phyloP scores from a whole-genome alignment of 2,113 vertebrate species.

The Pteruthius melanotis region DNA sequence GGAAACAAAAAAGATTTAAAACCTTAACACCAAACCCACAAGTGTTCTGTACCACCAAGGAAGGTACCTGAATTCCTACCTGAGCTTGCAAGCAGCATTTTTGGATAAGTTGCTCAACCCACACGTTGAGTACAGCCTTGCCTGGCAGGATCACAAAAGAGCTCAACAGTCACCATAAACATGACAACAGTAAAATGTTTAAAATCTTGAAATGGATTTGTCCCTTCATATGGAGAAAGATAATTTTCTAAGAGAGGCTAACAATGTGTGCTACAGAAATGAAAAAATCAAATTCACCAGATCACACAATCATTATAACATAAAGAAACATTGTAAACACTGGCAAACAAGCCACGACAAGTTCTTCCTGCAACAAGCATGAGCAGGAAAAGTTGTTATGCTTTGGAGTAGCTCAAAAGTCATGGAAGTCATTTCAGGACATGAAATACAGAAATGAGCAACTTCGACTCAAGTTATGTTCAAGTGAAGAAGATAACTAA shows the following conservation, averaged over 20 bases:
- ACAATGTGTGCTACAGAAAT: background rate
- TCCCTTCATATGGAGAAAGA: background rate
- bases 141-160: background rate
- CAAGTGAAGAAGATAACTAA: slow-evolving; percentile 1
- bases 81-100: background rate
- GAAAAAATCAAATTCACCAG: background rate
- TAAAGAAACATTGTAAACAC: background rate
- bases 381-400: background rate
- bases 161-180: background rate
- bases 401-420: background rate
- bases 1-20: background rate
- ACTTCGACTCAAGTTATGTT: background rate
- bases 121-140: background rate
- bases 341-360: background rate
- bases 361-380: background rate
- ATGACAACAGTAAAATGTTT: background rate
- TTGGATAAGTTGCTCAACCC: background rate
- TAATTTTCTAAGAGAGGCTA: background rate
- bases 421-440: slow-evolving; percentile 8
- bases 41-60: background rate
- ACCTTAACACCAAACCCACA: background rate
- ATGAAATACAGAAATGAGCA: slow-evolving; percentile 2
- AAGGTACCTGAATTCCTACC: background rate
- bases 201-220: background rate
- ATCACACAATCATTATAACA: background rate